phyloP scores from a whole-genome alignment of 2,888 invertebrate genomes.

The Chalcosyrphus nemorum region DNA sequence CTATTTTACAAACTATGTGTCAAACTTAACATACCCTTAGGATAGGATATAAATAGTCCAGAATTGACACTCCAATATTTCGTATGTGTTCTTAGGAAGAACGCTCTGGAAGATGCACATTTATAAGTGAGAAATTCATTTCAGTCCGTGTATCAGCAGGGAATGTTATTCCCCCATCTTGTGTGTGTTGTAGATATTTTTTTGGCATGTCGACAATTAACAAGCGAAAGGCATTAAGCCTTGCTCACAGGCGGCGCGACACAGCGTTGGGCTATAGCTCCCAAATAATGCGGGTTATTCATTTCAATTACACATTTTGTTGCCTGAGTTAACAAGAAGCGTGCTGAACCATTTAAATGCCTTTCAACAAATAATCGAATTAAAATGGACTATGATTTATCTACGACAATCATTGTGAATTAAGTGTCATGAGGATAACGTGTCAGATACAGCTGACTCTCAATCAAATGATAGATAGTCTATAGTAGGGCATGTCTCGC shows the following conservation, averaged over 20 bases:
- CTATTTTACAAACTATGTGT: no score
- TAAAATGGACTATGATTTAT: constrained; percentile 41
- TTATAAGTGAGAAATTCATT: background rate
- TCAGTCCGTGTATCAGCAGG: background rate
- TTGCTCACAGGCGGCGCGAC: background rate
- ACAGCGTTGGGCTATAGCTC: constrained; percentile 3
- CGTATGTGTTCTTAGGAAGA: no score
- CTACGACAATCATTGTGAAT: constrained; percentile 28
- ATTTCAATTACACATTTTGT: constrained; percentile 23
- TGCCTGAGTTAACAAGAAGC: background rate
- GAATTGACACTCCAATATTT: no score
- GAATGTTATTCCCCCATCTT: background rate
- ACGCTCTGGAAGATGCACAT: background rate
- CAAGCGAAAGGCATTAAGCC: constrained; percentile 18
- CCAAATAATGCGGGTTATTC: constrained; percentile 22
- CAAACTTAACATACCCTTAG: no score
- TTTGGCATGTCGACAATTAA: constrained; percentile 20
- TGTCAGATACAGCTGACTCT: background rate
- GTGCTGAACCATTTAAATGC: constrained; percentile 4
- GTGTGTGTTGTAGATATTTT: background rate
- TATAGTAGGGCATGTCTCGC: background rate
- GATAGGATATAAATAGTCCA: no score
- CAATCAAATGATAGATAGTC: constrained; percentile 9
- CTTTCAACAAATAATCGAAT: constrained; percentile 24
- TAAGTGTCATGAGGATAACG: constrained; percentile 8